A percentile compares a stretch with the other conserved stretches of the same genome.
Conservation (phyloP, 2,797 vertebrate species). For the Channa striata region DNA sequence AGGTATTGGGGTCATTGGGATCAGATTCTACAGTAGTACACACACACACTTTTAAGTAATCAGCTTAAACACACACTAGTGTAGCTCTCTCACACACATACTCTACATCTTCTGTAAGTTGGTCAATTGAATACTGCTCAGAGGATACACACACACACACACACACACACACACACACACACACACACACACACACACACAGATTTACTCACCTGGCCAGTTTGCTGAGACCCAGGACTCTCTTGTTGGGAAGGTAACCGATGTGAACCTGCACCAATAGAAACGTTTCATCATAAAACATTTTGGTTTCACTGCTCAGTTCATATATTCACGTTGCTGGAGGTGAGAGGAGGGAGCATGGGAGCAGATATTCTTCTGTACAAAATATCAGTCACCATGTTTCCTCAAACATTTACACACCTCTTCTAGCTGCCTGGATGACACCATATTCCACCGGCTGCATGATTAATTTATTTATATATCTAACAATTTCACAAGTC, state of each 20-base stretch:
- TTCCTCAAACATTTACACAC: no score
- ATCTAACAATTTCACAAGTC: no score
- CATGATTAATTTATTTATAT: no score
- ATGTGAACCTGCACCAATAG: conserved; percentile 91
- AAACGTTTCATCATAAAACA: background rate
- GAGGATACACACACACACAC: conserved; percentile 11
- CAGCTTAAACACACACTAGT: conserved; percentile 76
- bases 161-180: conserved; percentile 24
- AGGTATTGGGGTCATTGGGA: conserved; percentile 85
- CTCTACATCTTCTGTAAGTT: conserved; percentile 1
- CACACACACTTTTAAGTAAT: conserved; percentile 75
- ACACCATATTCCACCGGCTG: no score
- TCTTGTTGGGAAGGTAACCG: conserved; percentile 97
- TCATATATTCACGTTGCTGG: no score
- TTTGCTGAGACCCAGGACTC: conserved; percentile 98
- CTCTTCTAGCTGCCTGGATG: no score
- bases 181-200: conserved; percentile 8
- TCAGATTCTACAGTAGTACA: conserved; percentile 71
- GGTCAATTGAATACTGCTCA: background rate
- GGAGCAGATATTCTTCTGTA: no score
- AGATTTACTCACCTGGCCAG: conserved; percentile 89
- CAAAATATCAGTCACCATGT: no score
- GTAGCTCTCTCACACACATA: conserved; percentile 1
- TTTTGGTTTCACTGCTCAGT: no score
- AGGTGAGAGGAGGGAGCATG: no score